Evolutionary conservation across 2,888 invertebrate genomes (phyloP).

Genomic region (Syritta pipiens): DNA sequence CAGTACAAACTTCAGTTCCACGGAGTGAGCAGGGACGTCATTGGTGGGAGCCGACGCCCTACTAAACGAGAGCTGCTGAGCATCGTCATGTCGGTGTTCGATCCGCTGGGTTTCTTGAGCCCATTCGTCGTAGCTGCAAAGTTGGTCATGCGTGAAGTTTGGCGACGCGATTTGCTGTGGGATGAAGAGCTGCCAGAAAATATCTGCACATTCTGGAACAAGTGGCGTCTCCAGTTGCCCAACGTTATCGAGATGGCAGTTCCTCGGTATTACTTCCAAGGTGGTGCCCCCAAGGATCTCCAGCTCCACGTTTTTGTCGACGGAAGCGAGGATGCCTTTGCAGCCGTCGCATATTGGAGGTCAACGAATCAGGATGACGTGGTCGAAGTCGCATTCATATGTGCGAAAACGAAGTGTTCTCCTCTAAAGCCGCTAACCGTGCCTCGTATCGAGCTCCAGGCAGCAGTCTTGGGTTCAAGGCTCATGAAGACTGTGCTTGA

Average conservation of each 20-base stretch:
- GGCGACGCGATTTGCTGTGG: no score
- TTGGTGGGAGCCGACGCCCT: no score
- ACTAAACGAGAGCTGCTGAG: no score
- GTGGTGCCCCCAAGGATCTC: background rate
- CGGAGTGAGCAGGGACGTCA: background rate
- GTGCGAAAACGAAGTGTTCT: conserved; percentile 44
- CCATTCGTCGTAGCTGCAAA: no score
- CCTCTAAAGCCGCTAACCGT: conserved; percentile 22
- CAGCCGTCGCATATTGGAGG: conserved; percentile 42
- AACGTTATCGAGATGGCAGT: background rate
- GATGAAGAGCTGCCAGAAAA: conserved; percentile 9
- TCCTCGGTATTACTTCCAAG: background rate
- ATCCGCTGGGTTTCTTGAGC: no score
- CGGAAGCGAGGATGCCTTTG: conserved; percentile 48
- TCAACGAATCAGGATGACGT: no score
- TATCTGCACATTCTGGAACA: background rate
- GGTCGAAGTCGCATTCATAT: conserved; percentile 50
- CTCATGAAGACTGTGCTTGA: conserved; percentile 4
- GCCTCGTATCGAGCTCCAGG: conserved; percentile 22
- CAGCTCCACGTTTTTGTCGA: conserved; percentile 45
- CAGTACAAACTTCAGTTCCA: no score
- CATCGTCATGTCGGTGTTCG: no score
- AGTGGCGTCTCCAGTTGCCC: background rate
- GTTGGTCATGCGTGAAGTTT: no score
- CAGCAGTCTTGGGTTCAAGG: conserved; percentile 28